A percentile compares a stretch with the other conserved stretches of the same genome.
Evolutionary conservation across 2,888 invertebrate genomes (phyloP).

Genomic region (Agriopis leucophaearia): DNA sequence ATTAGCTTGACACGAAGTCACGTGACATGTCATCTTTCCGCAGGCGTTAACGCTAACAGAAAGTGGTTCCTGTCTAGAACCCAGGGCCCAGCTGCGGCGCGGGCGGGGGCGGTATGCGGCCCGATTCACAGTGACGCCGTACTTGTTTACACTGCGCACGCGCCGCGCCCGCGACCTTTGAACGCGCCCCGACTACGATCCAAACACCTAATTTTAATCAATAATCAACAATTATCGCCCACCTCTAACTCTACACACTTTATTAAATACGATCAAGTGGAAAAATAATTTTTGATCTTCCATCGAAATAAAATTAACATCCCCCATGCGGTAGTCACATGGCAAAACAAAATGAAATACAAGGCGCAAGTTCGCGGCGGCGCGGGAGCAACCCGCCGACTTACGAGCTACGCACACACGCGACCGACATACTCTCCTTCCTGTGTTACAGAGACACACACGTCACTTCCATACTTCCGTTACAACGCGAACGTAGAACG

Average conservation of each 20-base stretch:
- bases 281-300: slow-evolving; percentile 84
- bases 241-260: slow-evolving; percentile 83
- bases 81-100: slow-evolving; percentile 45
- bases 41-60: no score
- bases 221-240: slow-evolving; percentile 86
- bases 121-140: background rate
- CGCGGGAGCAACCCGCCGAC: slow-evolving; percentile 47
- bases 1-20: no score
- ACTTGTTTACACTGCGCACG: background rate
- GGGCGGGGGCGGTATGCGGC: slow-evolving; percentile 24
- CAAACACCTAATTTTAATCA: slow-evolving; percentile 84
- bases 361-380: slow-evolving; percentile 66
- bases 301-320: slow-evolving; percentile 80
- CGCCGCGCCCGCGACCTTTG: slow-evolving; percentile 12
- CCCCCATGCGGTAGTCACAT: slow-evolving; percentile 70
- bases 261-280: slow-evolving; percentile 83
- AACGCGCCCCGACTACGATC: slow-evolving; percentile 63
- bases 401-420: slow-evolving; percentile 48
- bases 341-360: slow-evolving; percentile 70
- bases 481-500: background rate
- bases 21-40: no score
- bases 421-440: background rate
- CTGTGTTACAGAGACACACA: no score
- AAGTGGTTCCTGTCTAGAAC: no score
- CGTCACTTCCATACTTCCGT: no score